Percentiles rank a stretch among this genome's conserved stretches.
Conservation (phyloP, 2,888 invertebrate genomes). For the Candidula unifasciata region DNA sequence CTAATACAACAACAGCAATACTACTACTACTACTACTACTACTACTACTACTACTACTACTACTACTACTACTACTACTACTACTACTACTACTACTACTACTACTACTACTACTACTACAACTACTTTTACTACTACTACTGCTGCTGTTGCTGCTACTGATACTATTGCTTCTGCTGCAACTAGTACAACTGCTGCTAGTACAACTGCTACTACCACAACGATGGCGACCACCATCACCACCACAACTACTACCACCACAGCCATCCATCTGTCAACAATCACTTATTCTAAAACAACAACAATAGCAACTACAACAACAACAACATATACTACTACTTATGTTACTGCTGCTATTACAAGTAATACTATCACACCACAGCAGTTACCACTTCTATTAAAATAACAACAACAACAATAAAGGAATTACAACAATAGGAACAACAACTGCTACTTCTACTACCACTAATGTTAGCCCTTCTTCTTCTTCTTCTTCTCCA, state of each 20-base stretch:
- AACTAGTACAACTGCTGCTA: neutral
- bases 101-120: slow-evolving; percentile 24
- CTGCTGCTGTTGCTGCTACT: no score
- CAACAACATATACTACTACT: no score
- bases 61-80: slow-evolving; percentile 11
- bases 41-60: slow-evolving; percentile 28
- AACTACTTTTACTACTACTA: slow-evolving; percentile 17
- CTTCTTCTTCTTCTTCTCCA: no score
- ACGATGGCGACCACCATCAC: neutral
- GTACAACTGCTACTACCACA: neutral
- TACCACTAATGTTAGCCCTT: no score
- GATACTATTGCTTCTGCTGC: neutral
- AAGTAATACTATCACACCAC: no score
- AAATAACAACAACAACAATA: no score
- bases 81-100: slow-evolving; percentile 30
- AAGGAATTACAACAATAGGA: no score
- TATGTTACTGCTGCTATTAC: no score
- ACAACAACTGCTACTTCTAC: no score
- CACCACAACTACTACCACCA: neutral
- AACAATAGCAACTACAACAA: no score
- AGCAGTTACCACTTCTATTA: no score
- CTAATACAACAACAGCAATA: slow-evolving; percentile 1
- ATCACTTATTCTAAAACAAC: no score
- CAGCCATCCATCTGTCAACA: neutral
- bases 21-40: slow-evolving; percentile 31